phyloP scores from a whole-genome alignment of 2,888 invertebrate genomes.

The Tuberolachnus salignus region DNA sequence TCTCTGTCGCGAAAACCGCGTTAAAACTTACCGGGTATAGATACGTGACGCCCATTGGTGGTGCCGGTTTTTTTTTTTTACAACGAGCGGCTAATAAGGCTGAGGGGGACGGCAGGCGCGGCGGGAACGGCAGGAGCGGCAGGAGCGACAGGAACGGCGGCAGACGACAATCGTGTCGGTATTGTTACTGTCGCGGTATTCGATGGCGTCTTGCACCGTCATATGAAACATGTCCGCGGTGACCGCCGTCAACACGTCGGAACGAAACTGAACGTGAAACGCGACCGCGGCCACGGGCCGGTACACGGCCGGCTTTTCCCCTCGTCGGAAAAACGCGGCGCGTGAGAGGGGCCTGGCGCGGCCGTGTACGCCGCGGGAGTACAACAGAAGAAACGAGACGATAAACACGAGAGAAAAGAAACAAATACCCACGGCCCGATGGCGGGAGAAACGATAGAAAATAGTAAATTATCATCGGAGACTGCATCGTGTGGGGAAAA shows the following conservation, averaged over 20 bases:
- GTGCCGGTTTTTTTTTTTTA: constrained; percentile 40
- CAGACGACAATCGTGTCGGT: no score
- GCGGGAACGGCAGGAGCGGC: background rate
- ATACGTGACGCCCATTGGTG: constrained; percentile 40
- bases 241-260: constrained; percentile 15
- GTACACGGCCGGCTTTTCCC: background rate
- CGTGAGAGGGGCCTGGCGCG: background rate
- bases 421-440: no score
- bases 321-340: constrained; percentile 1
- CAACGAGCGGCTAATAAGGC: no score
- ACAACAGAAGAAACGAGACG: no score
- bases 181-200: no score
- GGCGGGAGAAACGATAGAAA: no score
- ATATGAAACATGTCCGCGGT: constrained; percentile 38
- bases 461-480: no score
- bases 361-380: background rate
- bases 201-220: constrained; percentile 21
- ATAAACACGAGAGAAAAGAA: no score
- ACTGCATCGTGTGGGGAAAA: no score
- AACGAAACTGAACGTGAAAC: constrained; percentile 28
- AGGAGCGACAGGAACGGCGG: no score
- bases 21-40: constrained; percentile 33
- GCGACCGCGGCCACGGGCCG: background rate
- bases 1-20: no score
- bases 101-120: background rate